Percentiles rank a stretch among this genome's conserved stretches.
Conservation (phyloP, 2,113 vertebrate species). For the Charadrius vociferus region DNA sequence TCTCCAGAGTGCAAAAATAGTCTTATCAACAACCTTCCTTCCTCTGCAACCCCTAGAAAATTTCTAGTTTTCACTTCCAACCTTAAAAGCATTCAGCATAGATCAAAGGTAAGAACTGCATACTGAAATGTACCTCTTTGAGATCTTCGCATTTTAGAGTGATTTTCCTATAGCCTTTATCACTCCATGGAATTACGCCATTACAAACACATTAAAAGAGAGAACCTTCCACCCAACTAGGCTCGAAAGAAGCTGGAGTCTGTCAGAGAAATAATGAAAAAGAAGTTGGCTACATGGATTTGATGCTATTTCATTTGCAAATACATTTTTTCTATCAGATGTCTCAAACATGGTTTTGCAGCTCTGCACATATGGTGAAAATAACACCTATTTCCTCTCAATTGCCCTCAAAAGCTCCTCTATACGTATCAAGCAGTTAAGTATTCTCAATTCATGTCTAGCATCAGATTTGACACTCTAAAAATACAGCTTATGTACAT, state of each 20-base stretch:
- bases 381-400: not conserved
- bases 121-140: not conserved
- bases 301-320: slow-evolving; percentile 43
- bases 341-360: not conserved
- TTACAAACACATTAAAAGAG: not conserved
- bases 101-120: not conserved
- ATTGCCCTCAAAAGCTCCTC: not conserved
- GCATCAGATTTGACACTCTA: not conserved
- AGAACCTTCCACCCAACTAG: not conserved
- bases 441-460: not conserved
- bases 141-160: not conserved
- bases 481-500: not conserved
- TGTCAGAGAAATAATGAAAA: slow-evolving; percentile 2
- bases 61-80: not conserved
- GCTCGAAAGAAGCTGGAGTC: not conserved
- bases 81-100: not conserved
- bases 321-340: slow-evolving; percentile 1
- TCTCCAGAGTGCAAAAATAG: not conserved
- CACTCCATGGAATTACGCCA: not conserved
- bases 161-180: not conserved
- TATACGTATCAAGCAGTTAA: not conserved
- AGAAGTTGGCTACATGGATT: not conserved
- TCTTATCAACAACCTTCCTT: not conserved
- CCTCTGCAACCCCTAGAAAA: not conserved
- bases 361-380: slow-evolving; percentile 13